Conservation (phyloP, 2,888 invertebrate genomes). For the Chesias legatella region DNA sequence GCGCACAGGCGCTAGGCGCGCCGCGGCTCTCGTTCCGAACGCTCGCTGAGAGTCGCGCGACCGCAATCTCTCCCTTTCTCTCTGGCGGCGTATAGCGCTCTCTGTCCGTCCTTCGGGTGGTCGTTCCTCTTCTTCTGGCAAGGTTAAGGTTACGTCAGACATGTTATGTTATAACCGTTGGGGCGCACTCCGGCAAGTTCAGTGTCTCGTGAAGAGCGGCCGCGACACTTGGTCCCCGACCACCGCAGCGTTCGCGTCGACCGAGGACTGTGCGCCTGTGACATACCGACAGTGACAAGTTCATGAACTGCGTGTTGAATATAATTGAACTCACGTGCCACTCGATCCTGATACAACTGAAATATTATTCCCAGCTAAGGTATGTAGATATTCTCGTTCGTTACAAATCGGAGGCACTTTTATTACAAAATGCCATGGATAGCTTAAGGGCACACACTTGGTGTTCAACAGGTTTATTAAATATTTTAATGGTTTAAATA, state of each 20-base stretch:
- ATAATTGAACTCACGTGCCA: conserved; percentile 73
- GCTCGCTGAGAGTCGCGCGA: conserved; percentile 32
- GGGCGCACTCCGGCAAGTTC: conserved; percentile 78
- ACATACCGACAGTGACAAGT: conserved; percentile 77
- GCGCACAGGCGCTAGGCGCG: conserved; percentile 29
- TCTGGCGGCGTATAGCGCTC: conserved; percentile 69
- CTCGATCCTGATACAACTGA: conserved; percentile 39
- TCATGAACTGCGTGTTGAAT: conserved; percentile 76
- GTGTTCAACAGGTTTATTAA: conserved; percentile 66
- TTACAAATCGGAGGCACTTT: conserved; percentile 11
- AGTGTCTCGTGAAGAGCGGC: conserved; percentile 79
- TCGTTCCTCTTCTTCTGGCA: conserved; percentile 80
- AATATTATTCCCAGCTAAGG: conserved; percentile 47
- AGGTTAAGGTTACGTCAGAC: conserved; percentile 82
- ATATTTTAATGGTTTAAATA: conserved; percentile 51
- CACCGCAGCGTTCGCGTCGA: conserved; percentile 57
- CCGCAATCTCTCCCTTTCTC: conserved; percentile 74
- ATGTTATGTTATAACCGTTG: conserved; percentile 81
- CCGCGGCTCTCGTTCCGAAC: conserved; percentile 40
- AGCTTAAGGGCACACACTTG: conserved; percentile 45
- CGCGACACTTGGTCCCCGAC: conserved; percentile 73
- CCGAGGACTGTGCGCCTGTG: conserved; percentile 74
- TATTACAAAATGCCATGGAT: conserved; percentile 38
- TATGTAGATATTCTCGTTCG: conserved; percentile 41
- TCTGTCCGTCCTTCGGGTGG: conserved; percentile 78